phyloP scores from a whole-genome alignment of 2,797 vertebrate species.

The Sebastes hubbsi region DNA sequence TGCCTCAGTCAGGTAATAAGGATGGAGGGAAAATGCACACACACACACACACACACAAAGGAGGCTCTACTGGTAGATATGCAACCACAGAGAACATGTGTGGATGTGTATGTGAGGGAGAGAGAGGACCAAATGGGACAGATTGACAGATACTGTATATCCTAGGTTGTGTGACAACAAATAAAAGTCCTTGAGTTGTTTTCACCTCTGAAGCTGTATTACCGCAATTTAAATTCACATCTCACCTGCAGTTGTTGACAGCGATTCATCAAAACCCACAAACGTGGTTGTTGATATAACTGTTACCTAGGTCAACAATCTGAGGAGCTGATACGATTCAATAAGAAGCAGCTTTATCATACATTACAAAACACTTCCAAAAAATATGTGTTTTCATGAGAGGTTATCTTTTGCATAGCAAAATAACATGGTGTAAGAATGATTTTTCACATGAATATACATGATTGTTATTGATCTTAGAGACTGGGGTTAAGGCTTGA shows the following conservation, averaged over 20 bases:
- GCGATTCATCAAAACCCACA: not conserved
- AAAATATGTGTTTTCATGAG: not conserved
- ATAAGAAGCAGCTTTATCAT: not conserved
- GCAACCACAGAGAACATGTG: slow-evolving; percentile 6
- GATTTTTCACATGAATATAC: slow-evolving; percentile 32
- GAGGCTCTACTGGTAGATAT: slow-evolving; percentile 10
- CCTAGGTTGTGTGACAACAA: slow-evolving; percentile 21
- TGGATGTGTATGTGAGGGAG: not conserved
- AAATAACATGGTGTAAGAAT: not conserved
- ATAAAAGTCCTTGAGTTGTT: slow-evolving; percentile 14
- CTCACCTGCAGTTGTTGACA: slow-evolving; percentile 1
- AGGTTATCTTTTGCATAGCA: not conserved
- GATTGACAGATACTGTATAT: slow-evolving; percentile 35
- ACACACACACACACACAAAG: not conserved
- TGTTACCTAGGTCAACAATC: not conserved
- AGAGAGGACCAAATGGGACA: slow-evolving; percentile 13
- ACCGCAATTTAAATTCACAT: not conserved
- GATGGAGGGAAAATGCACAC: slow-evolving; percentile 11
- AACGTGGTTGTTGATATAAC: not conserved
- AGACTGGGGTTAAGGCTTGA: slow-evolving; percentile 32
- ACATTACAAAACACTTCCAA: not conserved
- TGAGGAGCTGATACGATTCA: not conserved
- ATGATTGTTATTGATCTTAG: slow-evolving; percentile 44
- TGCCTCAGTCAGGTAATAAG: slow-evolving; percentile 64
- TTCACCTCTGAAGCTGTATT: slow-evolving; percentile 35